Percentiles rank a stretch among this genome's conserved stretches.
These are phyloP conservation scores for Artemia sinica DNA, from an alignment of 2,888 invertebrate species.

Conservation along the genomic window DNA sequence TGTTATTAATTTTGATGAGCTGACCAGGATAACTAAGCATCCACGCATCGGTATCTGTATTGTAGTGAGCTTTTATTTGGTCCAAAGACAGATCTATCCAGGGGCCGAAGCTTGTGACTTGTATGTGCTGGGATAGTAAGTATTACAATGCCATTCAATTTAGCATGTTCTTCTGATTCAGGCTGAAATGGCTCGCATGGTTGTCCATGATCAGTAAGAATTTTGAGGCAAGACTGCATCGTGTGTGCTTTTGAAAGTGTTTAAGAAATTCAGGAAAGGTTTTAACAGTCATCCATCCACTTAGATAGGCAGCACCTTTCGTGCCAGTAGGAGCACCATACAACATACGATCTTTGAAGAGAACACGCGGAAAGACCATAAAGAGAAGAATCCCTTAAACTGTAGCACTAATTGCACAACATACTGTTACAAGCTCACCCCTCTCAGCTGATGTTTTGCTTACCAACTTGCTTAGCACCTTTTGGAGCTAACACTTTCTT, in stretches of 20 bases:
- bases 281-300: slow-evolving; percentile 20
- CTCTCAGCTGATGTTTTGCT: slow-evolving; percentile 19
- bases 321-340: slow-evolving; percentile 18
- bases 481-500: slow-evolving; percentile 15
- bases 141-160: slow-evolving; percentile 19
- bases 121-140: slow-evolving; percentile 17
- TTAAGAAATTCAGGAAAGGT: slow-evolving; percentile 16
- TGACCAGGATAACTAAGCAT: slow-evolving; percentile 18
- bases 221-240: slow-evolving; percentile 7
- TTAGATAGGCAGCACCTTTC: slow-evolving; percentile 15
- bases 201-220: slow-evolving; percentile 19
- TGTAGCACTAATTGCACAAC: slow-evolving; percentile 15
- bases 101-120: slow-evolving; percentile 18
- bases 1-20: slow-evolving; percentile 17
- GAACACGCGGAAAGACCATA: slow-evolving; percentile 16
- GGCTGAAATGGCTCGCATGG: slow-evolving; percentile 21
- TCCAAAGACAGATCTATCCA: slow-evolving; percentile 18
- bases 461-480: slow-evolving; percentile 16
- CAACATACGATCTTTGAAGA: slow-evolving; percentile 16
- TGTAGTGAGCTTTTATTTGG: slow-evolving; percentile 20
- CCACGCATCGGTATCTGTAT: slow-evolving; percentile 19
- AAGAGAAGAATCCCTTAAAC: slow-evolving; percentile 15
- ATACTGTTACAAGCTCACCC: slow-evolving; percentile 16
- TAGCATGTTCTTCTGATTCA: slow-evolving; percentile 16
- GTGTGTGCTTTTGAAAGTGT: slow-evolving; percentile 18